These are phyloP conservation scores for Nansenia antarctica DNA, from an alignment of 2,113 vertebrate genomes.

Conservation along the genomic window DNA sequence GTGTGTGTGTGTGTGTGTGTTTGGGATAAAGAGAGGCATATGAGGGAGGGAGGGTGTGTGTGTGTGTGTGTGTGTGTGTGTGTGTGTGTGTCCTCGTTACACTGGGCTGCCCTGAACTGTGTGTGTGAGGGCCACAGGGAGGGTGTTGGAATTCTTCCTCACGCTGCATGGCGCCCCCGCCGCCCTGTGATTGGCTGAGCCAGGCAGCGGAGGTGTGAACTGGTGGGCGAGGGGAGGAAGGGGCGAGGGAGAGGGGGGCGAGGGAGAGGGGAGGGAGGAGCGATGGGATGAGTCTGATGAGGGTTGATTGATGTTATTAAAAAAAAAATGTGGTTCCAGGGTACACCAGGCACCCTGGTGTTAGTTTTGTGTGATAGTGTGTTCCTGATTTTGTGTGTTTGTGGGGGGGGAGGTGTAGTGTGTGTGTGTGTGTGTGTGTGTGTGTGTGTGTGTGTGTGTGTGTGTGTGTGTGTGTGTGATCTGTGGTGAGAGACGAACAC, in stretches of 20 bases:
- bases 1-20: not conserved
- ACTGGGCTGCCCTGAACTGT: slow-evolving; percentile 63
- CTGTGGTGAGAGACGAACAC: too few relatives aligned
- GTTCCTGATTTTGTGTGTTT: too few relatives aligned
- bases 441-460: not conserved
- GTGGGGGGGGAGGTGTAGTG: too few relatives aligned
- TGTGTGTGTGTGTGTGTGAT: not conserved
- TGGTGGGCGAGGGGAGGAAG: too few relatives aligned
- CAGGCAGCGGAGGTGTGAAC: slow-evolving; percentile 34
- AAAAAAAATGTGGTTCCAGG: too few relatives aligned
- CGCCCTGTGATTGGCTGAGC: slow-evolving; percentile 37
- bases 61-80: not conserved
- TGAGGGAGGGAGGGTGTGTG: not conserved
- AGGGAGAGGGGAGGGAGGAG: not conserved
- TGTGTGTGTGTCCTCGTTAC: slow-evolving; percentile 29
- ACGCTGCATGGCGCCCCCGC: slow-evolving; percentile 22
- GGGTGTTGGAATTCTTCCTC: slow-evolving; percentile 33
- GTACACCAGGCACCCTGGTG: too few relatives aligned
- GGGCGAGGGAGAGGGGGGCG: not conserved
- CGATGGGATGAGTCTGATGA: not conserved
- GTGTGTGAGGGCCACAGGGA: slow-evolving; percentile 57
- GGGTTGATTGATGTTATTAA: not conserved
- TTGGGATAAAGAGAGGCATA: not conserved
- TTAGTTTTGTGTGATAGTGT: too few relatives aligned
- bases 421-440: slow-evolving; percentile 5